These are phyloP conservation scores for Clunio marinus DNA, from an alignment of 2,888 invertebrate genomes.

Conservation along the genomic window DNA sequence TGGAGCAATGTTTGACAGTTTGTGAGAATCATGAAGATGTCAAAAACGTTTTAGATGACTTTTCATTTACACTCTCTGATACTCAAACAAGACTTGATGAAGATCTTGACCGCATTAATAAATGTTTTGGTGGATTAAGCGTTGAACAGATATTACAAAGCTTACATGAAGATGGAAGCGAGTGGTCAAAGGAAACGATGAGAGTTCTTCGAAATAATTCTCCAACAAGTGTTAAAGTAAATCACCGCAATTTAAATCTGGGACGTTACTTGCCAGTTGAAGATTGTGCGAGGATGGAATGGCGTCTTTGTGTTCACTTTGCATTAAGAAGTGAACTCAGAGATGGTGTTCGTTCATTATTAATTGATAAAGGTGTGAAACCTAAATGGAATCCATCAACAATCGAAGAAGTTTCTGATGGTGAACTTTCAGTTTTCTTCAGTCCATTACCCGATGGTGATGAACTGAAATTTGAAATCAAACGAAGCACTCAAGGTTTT, in stretches of 20 bases:
- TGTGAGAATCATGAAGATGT: constrained; percentile 48
- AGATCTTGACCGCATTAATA: constrained; percentile 69
- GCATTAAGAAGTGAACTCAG: constrained; percentile 68
- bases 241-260: constrained; percentile 69
- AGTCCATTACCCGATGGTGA: constrained; percentile 62
- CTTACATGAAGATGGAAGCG: constrained; percentile 70
- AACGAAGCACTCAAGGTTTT: not conserved
- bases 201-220: constrained; percentile 73
- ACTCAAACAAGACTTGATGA: constrained; percentile 55
- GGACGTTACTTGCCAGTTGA: constrained; percentile 70
- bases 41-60: not conserved
- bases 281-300: constrained; percentile 89
- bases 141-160: constrained; percentile 75
- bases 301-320: constrained; percentile 47
- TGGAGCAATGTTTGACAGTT: constrained; percentile 47
- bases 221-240: constrained; percentile 88
- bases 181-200: constrained; percentile 73
- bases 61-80: not conserved
- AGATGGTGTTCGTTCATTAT: constrained; percentile 80
- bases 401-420: constrained; percentile 71
- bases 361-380: constrained; percentile 48
- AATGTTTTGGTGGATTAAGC: constrained; percentile 67
- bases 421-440: too few relatives aligned
- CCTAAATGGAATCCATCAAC: constrained; percentile 85
- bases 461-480: constrained; percentile 54